Conservation (phyloP, 2,797 vertebrate species). For the Silurus lanzhouensis region DNA sequence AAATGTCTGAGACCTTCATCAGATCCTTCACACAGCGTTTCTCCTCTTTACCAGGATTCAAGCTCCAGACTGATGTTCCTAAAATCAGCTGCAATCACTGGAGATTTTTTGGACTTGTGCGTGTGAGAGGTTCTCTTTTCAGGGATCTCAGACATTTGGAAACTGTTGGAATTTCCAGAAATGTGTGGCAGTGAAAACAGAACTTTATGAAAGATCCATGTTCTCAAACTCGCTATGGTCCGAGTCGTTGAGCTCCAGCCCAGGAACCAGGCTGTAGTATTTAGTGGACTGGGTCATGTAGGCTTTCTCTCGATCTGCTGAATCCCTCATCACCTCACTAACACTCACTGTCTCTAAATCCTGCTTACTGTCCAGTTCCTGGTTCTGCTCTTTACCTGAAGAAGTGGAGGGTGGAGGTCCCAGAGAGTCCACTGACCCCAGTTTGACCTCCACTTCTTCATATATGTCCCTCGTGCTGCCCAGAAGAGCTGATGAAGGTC, state of each 20-base stretch:
- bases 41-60: background rate
- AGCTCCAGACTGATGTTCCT: background rate
- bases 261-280: conserved; percentile 89
- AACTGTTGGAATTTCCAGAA: background rate
- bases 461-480: conserved; percentile 82
- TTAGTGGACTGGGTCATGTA: conserved; percentile 85
- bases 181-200: background rate
- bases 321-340: conserved; percentile 88
- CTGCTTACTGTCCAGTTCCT: conserved; percentile 63
- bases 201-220: conserved; percentile 76
- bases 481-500: conserved; percentile 68
- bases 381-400: conserved; percentile 53
- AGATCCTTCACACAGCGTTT: background rate
- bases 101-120: background rate
- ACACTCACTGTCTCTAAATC: conserved; percentile 82
- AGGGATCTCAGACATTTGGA: background rate
- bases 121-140: background rate
- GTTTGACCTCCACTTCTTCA: conserved; percentile 84
- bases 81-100: background rate
- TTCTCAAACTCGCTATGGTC: conserved; percentile 88
- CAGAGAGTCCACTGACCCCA: conserved; percentile 74
- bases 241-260: conserved; percentile 84
- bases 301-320: conserved; percentile 82
- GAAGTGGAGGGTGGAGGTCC: conserved; percentile 54
- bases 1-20: background rate